Evolutionary conservation across 2,113 vertebrate genomes (phyloP).

Genomic region (Corythornis madagascariensis): DNA sequence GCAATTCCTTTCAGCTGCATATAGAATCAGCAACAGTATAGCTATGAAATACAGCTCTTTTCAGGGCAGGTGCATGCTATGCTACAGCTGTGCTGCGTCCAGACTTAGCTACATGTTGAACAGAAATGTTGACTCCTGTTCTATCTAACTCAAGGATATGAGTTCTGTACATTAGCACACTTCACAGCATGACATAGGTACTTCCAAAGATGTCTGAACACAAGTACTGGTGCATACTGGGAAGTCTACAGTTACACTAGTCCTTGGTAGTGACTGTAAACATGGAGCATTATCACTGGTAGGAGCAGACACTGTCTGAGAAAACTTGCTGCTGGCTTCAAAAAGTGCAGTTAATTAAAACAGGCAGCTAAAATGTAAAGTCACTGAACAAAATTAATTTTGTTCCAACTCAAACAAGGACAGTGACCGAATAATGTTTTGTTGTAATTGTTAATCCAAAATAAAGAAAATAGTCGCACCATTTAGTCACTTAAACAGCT

Average conservation of each 20-base stretch:
- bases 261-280: no score
- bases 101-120: background rate
- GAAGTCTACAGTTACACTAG: background rate
- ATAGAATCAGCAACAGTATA: background rate
- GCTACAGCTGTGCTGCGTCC: background rate
- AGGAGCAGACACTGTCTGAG: no score
- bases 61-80: background rate
- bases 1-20: background rate
- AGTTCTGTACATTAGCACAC: background rate
- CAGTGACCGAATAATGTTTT: conserved; percentile 1
- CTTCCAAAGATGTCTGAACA: background rate
- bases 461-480: background rate
- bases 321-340: no score
- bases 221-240: background rate
- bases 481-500: background rate
- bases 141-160: background rate
- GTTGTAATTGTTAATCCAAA: conserved; percentile 20
- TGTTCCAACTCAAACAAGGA: no score
- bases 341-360: no score
- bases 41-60: background rate
- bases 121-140: background rate
- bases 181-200: background rate
- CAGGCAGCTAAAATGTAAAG: no score
- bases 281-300: no score
- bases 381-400: no score